Evolutionary conservation across 1,140 invertebrate species (phyloP), one percentile per base, ranked within the genome.

Genomic region (Bombus confusus): DNA sequence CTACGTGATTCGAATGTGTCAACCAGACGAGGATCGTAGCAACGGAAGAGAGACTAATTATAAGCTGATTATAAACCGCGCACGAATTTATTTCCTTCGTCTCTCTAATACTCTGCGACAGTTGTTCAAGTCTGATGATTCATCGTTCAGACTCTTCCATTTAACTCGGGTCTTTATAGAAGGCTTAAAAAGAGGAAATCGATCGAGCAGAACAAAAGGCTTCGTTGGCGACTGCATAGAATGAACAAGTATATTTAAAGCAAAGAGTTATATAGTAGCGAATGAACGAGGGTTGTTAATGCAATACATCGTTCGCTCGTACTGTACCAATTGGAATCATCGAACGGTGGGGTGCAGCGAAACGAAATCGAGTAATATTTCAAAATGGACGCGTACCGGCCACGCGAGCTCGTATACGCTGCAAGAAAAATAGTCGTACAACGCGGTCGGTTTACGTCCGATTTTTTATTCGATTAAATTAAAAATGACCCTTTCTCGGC

Each of bases 1-100:
- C 75, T 90, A 93, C 92, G 92, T 93, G 92, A 93, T 87, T 66
- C 85, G 92, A 90, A 88, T 92, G n/a, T 83, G 76, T 80, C 57
- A 73, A 71, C 37, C 43, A 22, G 39, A 1, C 8, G 25, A 64
- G 52, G 74, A 57, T 39, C 72, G 66, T 66, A 39, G 25, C 57
- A 52, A 62, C 71, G 64, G 75, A 80, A 72, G 39, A 69, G 43
- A 76, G 57, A 64, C 83, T 82, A 86, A 89, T 89, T 89, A 89
- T 89, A 89, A 89, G 76, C 88, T 88, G 84, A 89, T 89, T 89
- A 83, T 79, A 69, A 84, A 78, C 62, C 71, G 72, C 34, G 66
- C 72, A 68, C 68, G 28, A 59, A 79, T 86, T 83, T 87, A 74
- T 43, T 82, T 64, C 84, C 74, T 69, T 86, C 34, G 77, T 83